Base-by-base conservation (phyloP, 1,140 invertebrate genomes). In the Aphidius ervi region DNA sequence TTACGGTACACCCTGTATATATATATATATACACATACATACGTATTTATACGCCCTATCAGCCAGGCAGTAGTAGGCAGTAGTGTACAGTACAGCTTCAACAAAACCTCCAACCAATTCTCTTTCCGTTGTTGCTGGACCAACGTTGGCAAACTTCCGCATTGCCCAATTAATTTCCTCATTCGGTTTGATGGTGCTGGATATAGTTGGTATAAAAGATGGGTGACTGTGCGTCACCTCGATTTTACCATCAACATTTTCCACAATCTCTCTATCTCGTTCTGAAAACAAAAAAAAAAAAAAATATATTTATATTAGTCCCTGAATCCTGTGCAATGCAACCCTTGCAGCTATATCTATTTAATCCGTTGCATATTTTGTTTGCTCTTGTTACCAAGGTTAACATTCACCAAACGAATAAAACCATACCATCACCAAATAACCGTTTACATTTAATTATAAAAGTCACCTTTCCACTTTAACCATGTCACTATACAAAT, bases 361-460 rank as follows among this genome's bases (percentile, higher is more conserved):
- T 70, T 74, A 67, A 70, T 66, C 64, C 65, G 55, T 37, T 61
- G 63, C 56, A 10, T 47, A 64, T 70, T 72, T 70, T 68, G 69
- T 69, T 68, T 68, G 58, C 65, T 43, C 67, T 70, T 70, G 65
- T 70, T 69, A 69, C 61, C 23, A 31, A 31, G 23, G 23, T 31
- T 31, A 31, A 31, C 23, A 31, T 31, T 31, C 23, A 31, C 23
- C 23, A 31, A 31, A 31, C 23, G 23, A 3, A 31, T 3, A 31
- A 31, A 31, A 31, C 23, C 23, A 31, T n/a, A n/a, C 23, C 23
- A 31, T 31, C 23, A 31, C 23, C 60, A 68, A 62, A 56, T 66
- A 59, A 59, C 62, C 70, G 67, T 74, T 74, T 73, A 70, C 73
- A 74, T 74, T 74, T 72, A 72, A 74, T 74, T 74, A 71, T 54